Evolutionary conservation across 2,888 invertebrate species (phyloP).

Genomic region (Limnephilus marmoratus): DNA sequence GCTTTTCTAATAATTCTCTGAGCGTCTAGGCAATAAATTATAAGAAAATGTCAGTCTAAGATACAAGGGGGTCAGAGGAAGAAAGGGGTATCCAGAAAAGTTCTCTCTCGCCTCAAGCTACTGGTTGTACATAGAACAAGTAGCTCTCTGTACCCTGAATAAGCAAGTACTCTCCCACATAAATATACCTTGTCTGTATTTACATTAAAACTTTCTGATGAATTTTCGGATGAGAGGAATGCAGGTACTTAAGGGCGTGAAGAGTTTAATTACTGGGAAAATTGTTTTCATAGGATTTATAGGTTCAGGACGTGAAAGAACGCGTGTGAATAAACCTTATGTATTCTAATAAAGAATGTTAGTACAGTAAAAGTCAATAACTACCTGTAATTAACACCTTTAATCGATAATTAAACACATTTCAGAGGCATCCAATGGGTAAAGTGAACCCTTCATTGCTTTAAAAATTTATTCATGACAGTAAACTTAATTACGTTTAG

Average conservation of each 20-base stretch:
- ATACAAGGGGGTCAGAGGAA: constrained; percentile 44
- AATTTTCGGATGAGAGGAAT: constrained; percentile 10
- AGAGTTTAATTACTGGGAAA: constrained; percentile 30
- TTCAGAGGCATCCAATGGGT: background rate
- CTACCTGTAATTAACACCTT: background rate
- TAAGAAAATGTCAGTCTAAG: constrained; percentile 64
- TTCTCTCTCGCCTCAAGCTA: constrained; percentile 52
- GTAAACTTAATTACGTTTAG: background rate
- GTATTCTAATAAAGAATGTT: background rate
- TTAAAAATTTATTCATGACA: background rate
- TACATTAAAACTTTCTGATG: constrained; percentile 4
- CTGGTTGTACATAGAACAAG: constrained; percentile 31
- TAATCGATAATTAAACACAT: background rate
- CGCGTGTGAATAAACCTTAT: background rate
- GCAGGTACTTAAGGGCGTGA: constrained; percentile 12
- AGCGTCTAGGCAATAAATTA: constrained; percentile 64
- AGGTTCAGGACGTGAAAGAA: background rate
- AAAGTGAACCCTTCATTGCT: background rate
- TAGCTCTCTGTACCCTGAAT: constrained; percentile 40
- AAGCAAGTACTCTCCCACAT: constrained; percentile 44
- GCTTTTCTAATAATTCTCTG: constrained; percentile 64
- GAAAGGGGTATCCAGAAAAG: constrained; percentile 56
- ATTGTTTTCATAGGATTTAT: background rate
- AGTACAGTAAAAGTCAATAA: background rate
- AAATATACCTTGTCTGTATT: constrained; percentile 42